Conservation (phyloP, 1,140 invertebrate genomes). For the Drosophila paulistorum region DNA sequence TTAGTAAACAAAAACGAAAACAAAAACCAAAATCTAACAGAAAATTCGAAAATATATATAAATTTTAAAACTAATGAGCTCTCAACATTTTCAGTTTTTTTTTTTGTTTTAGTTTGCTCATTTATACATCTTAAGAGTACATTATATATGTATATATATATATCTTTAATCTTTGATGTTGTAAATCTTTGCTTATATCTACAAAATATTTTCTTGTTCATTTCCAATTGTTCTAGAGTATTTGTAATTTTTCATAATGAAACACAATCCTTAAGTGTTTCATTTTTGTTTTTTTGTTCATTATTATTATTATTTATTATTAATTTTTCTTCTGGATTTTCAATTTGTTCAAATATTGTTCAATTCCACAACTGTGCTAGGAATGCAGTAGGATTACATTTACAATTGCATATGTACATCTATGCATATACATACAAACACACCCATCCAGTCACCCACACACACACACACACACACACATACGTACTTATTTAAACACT, state of each 20-base stretch:
- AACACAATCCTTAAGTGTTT: background rate
- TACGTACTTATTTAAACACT: conserved; percentile 3
- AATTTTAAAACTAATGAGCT: conserved; percentile 4
- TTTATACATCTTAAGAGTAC: background rate
- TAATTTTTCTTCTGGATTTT: conserved; percentile 23
- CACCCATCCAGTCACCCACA: background rate
- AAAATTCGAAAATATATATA: too few species aligned
- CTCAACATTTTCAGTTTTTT: background rate
- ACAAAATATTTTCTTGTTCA: background rate
- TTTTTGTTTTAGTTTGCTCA: background rate
- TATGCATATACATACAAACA: conserved; percentile 16
- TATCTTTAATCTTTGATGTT: background rate
- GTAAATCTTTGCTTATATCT: conserved; percentile 28
- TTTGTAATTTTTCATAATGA: conserved; percentile 27
- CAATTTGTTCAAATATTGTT: conserved; percentile 68
- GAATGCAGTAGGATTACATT: conserved; percentile 71
- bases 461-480: conserved; percentile 1
- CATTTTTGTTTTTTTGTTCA: conserved; percentile 6
- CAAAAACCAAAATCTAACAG: too few species aligned
- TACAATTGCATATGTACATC: conserved; percentile 47
- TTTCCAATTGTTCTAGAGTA: conserved; percentile 40
- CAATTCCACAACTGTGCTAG: conserved; percentile 80
- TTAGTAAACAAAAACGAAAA: too few species aligned
- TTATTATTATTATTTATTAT: conserved; percentile 13
- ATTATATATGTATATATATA: background rate